phyloP scores from a whole-genome alignment of 2,888 invertebrate species.

The Erynnis tages region DNA sequence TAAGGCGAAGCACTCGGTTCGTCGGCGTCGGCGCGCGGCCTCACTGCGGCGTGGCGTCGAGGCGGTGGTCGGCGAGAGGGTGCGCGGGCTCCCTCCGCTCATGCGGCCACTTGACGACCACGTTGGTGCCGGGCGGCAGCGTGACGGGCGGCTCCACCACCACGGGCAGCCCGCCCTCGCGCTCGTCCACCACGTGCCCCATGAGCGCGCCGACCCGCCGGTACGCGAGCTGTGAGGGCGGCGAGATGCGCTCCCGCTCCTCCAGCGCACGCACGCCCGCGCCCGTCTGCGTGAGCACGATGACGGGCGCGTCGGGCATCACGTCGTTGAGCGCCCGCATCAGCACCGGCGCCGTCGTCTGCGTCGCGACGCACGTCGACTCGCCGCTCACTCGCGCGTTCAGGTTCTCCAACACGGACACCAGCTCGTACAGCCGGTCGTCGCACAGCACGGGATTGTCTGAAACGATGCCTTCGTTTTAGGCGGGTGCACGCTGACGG shows the following conservation, averaged over 20 bases:
- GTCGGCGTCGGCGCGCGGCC: slow-evolving; percentile 41
- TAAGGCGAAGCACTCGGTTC: slow-evolving; percentile 58
- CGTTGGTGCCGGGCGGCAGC: slow-evolving; percentile 58
- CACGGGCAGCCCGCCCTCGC: slow-evolving; percentile 62
- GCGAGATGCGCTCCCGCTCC: slow-evolving; percentile 37
- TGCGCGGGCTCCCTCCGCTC: slow-evolving; percentile 51
- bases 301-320: slow-evolving; percentile 52
- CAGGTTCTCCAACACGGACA: slow-evolving; percentile 85
- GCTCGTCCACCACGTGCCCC: slow-evolving; percentile 63
- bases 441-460: slow-evolving; percentile 92
- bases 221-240: slow-evolving; percentile 53
- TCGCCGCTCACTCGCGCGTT: slow-evolving; percentile 88
- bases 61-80: slow-evolving; percentile 61
- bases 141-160: slow-evolving; percentile 72
- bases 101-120: slow-evolving; percentile 72
- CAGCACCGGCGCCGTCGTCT: slow-evolving; percentile 56
- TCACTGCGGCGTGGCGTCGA: slow-evolving; percentile 65
- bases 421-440: slow-evolving; percentile 86
- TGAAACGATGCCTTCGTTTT: slow-evolving; percentile 56
- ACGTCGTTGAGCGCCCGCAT: slow-evolving; percentile 66
- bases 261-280: slow-evolving; percentile 42
- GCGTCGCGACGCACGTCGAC: slow-evolving; percentile 76
- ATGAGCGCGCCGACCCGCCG: slow-evolving; percentile 63
- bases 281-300: slow-evolving; percentile 56
- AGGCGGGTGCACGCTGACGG: slow-evolving; percentile 7